These are phyloP conservation scores for Proterorhinus semilunaris DNA, from an alignment of 2,113 vertebrate species.

Conservation along the genomic window DNA sequence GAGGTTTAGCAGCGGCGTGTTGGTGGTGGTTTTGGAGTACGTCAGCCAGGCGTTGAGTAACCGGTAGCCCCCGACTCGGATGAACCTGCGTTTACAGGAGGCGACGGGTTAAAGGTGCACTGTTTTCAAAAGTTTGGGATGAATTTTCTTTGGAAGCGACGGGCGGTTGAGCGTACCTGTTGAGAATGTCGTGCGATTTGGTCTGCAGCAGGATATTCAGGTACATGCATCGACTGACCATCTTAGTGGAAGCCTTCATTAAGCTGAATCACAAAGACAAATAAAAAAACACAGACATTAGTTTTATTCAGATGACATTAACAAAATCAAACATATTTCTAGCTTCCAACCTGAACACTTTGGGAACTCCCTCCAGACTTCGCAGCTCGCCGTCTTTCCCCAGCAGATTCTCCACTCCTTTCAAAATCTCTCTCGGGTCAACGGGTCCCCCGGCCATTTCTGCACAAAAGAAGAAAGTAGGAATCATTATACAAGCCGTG, in stretches of 20 bases:
- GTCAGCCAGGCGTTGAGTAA: slow-evolving; percentile 93
- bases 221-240: slow-evolving; percentile 97
- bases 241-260: slow-evolving; percentile 94
- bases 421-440: slow-evolving; percentile 92
- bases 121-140: not conserved
- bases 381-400: slow-evolving; percentile 92
- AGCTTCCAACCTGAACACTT: slow-evolving; percentile 85
- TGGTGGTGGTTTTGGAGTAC: slow-evolving; percentile 87
- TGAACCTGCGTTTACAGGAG: slow-evolving; percentile 76
- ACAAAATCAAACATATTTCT: too few species aligned
- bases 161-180: slow-evolving; percentile 74
- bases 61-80: slow-evolving; percentile 89
- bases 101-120: not conserved
- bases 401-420: slow-evolving; percentile 87
- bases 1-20: slow-evolving; percentile 88
- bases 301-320: too few species aligned
- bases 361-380: slow-evolving; percentile 87
- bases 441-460: slow-evolving; percentile 90
- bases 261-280: slow-evolving; percentile 67
- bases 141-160: too few species aligned
- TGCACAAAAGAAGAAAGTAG: slow-evolving; percentile 44
- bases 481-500: not conserved
- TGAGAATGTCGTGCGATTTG: slow-evolving; percentile 84
- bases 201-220: slow-evolving; percentile 95
- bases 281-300: not conserved